phyloP scores from a whole-genome alignment of 1,140 invertebrate species.

The Parasteatoda tepidariorum region DNA sequence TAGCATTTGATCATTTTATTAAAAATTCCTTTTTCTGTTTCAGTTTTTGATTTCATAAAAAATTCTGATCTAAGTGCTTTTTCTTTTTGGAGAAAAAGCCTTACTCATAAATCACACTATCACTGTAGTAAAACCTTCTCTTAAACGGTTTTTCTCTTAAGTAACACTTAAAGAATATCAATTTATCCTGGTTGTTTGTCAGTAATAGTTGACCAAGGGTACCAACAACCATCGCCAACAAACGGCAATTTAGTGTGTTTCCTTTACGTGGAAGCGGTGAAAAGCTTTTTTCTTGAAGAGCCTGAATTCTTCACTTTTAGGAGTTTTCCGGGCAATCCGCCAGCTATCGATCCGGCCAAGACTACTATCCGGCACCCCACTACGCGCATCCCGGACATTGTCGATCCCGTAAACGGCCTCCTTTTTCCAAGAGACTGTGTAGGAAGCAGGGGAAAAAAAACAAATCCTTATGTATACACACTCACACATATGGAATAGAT shows the following conservation, averaged over 20 bases:
- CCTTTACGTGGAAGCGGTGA: background rate
- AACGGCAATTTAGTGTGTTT: conserved; percentile 23
- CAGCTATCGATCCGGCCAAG: conserved; percentile 50
- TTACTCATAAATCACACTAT: too few relatives aligned
- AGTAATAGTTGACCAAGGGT: too few relatives aligned
- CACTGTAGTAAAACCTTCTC: too few relatives aligned
- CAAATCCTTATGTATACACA: conserved; percentile 8
- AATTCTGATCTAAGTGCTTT: too few relatives aligned
- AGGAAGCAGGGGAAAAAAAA: too few relatives aligned
- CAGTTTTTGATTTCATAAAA: too few relatives aligned
- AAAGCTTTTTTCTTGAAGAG: conserved; percentile 27
- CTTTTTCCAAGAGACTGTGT: conserved; percentile 16
- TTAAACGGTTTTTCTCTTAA: too few relatives aligned
- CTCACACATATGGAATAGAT: conserved; percentile 11
- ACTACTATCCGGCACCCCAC: conserved; percentile 25
- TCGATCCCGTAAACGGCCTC: conserved; percentile 19
- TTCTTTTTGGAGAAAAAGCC: too few relatives aligned
- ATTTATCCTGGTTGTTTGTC: background rate
- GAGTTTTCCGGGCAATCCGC: conserved; percentile 41
- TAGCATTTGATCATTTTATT: too few relatives aligned
- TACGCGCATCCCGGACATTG: background rate
- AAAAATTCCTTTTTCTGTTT: too few relatives aligned
- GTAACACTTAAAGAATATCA: background rate
- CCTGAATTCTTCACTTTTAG: background rate
- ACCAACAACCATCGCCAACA: too few relatives aligned